These are phyloP conservation scores for Papilio elwesi DNA, from an alignment of 2,888 invertebrate species.

Conservation along the genomic window DNA sequence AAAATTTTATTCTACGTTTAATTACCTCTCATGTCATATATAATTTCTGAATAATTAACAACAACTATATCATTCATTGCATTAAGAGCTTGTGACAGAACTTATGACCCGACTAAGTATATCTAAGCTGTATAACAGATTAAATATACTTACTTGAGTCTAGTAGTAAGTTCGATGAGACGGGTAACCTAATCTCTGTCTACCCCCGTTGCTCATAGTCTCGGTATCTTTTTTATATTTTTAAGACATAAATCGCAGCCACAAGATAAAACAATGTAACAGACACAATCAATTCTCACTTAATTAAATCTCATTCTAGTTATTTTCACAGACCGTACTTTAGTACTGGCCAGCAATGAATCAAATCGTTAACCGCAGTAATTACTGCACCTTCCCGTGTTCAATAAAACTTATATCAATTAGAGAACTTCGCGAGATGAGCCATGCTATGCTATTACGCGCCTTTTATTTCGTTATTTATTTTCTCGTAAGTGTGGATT, in stretches of 20 bases:
- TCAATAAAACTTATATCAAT: slow-evolving; percentile 62
- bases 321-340: slow-evolving; percentile 39
- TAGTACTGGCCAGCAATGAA: slow-evolving; percentile 52
- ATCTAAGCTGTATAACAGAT: no score
- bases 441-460: slow-evolving; percentile 57
- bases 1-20: no score
- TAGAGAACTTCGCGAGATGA: slow-evolving; percentile 49
- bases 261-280: not conserved
- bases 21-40: no score
- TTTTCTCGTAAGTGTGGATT: slow-evolving; percentile 51
- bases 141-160: no score
- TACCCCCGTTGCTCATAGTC: not conserved
- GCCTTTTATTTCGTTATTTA: slow-evolving; percentile 57
- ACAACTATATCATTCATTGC: no score
- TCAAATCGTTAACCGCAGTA: slow-evolving; percentile 59
- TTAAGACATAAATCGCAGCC: slow-evolving; percentile 6
- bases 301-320: slow-evolving; percentile 40
- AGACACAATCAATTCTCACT: slow-evolving; percentile 29
- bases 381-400: slow-evolving; percentile 56
- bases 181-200: not conserved
- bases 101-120: no score
- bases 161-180: no score
- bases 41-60: no score
- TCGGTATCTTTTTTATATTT: not conserved
- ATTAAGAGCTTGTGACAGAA: no score